Evolutionary conservation across 2,888 invertebrate species (phyloP).

Genomic region (Scaptomyza caliginosa): DNA sequence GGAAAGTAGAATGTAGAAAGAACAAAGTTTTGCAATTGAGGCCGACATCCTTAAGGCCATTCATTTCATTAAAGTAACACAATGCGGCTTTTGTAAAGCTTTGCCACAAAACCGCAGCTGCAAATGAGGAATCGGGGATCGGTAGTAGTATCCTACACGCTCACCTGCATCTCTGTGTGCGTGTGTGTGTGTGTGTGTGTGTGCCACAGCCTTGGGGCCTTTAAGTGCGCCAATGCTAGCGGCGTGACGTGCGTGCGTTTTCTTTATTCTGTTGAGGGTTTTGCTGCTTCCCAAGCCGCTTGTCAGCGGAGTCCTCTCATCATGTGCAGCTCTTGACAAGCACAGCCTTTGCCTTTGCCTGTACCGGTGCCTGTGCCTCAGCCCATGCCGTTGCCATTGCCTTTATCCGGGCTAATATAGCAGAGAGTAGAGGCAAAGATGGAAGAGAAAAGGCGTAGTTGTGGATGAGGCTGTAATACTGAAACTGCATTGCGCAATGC

Average conservation of each 20-base stretch:
- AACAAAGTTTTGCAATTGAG: slow-evolving; percentile 39
- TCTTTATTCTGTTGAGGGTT: slow-evolving; percentile 67
- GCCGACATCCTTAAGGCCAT: slow-evolving; percentile 59
- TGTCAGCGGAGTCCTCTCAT: slow-evolving; percentile 41
- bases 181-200: slow-evolving; percentile 23
- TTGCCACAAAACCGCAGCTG: slow-evolving; percentile 59
- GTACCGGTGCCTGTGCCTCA: slow-evolving; percentile 41
- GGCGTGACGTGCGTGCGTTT: slow-evolving; percentile 76
- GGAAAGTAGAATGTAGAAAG: slow-evolving; percentile 18
- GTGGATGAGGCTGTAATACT: slow-evolving; percentile 25
- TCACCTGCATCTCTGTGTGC: slow-evolving; percentile 21
- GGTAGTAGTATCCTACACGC: slow-evolving; percentile 4
- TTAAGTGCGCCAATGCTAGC: slow-evolving; percentile 69
- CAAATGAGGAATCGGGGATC: slow-evolving; percentile 43
- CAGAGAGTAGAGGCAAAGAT: neutral
- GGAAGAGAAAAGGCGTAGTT: slow-evolving; percentile 3
- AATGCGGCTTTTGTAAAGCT: slow-evolving; percentile 66
- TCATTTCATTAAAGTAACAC: slow-evolving; percentile 75
- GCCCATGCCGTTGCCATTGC: slow-evolving; percentile 25
- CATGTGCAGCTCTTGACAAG: slow-evolving; percentile 43
- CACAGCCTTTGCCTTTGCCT: slow-evolving; percentile 10
- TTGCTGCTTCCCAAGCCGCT: slow-evolving; percentile 31
- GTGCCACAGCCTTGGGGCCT: slow-evolving; percentile 62
- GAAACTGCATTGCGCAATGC: slow-evolving; percentile 68
- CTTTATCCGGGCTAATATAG: slow-evolving; percentile 54